A percentile compares a stretch with the other conserved stretches of the same genome.
Evolutionary conservation across 2,888 invertebrate genomes (phyloP).

Genomic region (Cotesia congregata): DNA sequence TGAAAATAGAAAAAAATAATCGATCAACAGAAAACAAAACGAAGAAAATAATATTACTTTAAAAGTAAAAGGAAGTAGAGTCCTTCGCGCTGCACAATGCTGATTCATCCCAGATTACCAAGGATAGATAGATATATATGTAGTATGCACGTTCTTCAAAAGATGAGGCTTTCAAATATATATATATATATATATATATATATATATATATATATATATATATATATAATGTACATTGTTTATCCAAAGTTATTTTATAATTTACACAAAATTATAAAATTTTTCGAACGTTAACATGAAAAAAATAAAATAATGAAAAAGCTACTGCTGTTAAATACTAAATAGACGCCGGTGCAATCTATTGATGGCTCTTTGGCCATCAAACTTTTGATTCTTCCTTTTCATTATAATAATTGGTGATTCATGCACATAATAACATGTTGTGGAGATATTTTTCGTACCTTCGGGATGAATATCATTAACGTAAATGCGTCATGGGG

Average conservation of each 20-base stretch:
- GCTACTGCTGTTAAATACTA: neutral
- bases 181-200: neutral
- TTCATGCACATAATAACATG: neutral
- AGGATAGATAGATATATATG: neutral
- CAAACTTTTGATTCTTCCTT: neutral
- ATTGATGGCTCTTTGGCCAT: neutral
- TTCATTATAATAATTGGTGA: slow-evolving; percentile 1
- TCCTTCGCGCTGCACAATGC: neutral
- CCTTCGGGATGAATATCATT: neutral
- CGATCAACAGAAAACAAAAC: neutral
- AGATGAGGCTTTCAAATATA: neutral
- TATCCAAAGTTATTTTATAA: neutral
- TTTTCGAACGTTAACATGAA: no score
- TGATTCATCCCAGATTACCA: neutral
- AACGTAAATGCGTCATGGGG: neutral
- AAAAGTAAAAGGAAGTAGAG: neutral
- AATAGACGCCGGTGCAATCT: neutral
- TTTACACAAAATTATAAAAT: neutral
- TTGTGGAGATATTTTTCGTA: neutral
- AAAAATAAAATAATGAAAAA: neutral
- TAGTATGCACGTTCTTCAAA: neutral
- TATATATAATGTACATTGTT: neutral
- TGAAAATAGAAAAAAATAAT: neutral
- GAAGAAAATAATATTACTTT: neutral
- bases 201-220: neutral